phyloP scores from a whole-genome alignment of 2,113 vertebrate genomes.

The Charadrius vociferus region DNA sequence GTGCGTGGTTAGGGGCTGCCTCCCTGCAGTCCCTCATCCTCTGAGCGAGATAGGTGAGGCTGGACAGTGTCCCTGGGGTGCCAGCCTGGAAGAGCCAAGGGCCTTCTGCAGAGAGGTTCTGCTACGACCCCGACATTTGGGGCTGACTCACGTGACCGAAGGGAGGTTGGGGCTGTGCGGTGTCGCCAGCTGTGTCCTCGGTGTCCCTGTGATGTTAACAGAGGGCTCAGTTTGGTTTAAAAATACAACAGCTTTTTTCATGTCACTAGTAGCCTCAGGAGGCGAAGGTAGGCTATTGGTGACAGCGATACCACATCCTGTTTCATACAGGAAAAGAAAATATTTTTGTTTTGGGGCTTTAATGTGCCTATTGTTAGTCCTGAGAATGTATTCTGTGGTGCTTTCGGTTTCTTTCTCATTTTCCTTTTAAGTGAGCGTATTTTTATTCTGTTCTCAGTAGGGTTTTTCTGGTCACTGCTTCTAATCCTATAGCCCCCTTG shows the following conservation, averaged over 20 bases:
- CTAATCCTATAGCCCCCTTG: not conserved
- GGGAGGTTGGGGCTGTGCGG: not conserved
- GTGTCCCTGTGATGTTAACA: not conserved
- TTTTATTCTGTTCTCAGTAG: not conserved
- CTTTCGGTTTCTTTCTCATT: not conserved
- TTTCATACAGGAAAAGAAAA: not conserved
- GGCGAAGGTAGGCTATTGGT: not conserved
- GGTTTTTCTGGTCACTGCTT: not conserved
- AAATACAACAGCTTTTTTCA: not conserved
- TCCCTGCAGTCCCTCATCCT: accelerated
- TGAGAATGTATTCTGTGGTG: not conserved
- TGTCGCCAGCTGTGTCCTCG: accelerated
- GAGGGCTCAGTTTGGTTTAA: not conserved
- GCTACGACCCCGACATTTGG: accelerated
- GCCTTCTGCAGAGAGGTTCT: not conserved
- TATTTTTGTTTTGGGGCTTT: not conserved
- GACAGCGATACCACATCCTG: not conserved
- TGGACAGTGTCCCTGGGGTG: not conserved
- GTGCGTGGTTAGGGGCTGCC: accelerated
- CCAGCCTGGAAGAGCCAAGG: not conserved
- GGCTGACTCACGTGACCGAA: not conserved
- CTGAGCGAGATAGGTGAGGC: not conserved
- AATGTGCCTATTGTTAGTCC: not conserved
- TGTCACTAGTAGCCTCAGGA: not conserved
- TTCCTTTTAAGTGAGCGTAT: not conserved